Conservation (phyloP, 2,113 vertebrate species). For the Aleadryas rufinucha region DNA sequence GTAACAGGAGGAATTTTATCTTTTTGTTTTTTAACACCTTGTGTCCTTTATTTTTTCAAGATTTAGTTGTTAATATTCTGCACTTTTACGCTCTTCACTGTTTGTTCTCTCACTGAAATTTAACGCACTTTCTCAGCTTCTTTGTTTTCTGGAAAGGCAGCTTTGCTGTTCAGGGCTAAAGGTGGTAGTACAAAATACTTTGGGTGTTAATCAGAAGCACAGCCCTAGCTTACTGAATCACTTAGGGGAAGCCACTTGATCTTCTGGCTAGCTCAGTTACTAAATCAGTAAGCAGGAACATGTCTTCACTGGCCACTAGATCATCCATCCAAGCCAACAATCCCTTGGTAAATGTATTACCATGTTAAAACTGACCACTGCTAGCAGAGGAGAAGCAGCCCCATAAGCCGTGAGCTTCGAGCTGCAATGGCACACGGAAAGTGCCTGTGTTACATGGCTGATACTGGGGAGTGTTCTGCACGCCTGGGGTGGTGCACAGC, state of each 20-base stretch:
- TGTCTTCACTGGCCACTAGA: neutral
- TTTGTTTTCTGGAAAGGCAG: neutral
- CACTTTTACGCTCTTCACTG: rapidly evolving
- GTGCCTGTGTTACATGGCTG: rapidly evolving
- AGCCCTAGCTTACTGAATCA: neutral
- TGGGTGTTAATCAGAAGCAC: neutral
- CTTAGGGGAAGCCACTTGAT: neutral
- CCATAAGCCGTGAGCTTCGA: neutral
- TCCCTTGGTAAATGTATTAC: neutral
- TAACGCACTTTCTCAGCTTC: neutral
- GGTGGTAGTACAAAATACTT: neutral
- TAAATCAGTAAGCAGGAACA: neutral
- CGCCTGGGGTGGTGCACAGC: rapidly evolving
- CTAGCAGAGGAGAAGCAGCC: neutral
- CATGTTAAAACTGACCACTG: neutral
- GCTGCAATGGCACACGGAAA: rapidly evolving
- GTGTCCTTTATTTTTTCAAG: neutral
- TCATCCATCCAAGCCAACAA: neutral
- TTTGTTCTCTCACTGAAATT: neutral
- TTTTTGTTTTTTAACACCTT: neutral
- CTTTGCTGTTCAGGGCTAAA: neutral
- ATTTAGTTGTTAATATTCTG: neutral
- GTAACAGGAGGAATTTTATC: neutral
- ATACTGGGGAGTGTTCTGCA: rapidly evolving
- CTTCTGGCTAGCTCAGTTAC: neutral